Base-by-base conservation (phyloP, 2,888 invertebrate species). In the Penaeus monodon region DNA sequence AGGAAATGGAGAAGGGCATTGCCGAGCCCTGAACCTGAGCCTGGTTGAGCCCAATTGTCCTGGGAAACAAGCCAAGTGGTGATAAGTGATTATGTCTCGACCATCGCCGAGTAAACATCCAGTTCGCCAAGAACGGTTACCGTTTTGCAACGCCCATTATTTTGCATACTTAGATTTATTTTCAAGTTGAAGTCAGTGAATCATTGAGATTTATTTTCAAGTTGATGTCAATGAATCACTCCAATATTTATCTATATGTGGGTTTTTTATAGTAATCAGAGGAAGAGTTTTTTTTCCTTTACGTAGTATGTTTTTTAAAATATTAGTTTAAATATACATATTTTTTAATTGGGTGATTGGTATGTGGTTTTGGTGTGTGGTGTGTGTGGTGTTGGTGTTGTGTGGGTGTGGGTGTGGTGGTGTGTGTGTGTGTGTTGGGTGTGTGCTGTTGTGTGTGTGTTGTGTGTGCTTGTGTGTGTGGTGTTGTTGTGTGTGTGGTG, bases 261-360 rank as follows among this genome's bases (percentile, higher is more conserved):
- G 10, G 6, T 38, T 38, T 38, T 7, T 3, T 8, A 38, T 3
- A 38, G 38, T 7, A 4, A 38, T 38, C 6, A 3, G 38, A 7
- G 6, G 0, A 6, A 7, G 6, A 6, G 3, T 38, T 3, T 38
- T 38, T 0, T 6, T 6, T 7, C 3, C 6, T 6, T 38, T 8
- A 3, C 0, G 6, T 0, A 38, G 38, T 44, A 8, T 44, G 7
- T 44, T n/a, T n/a, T n/a, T n/a, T n/a, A n/a, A n/a, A n/a, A n/a
- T n/a, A n/a, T n/a, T n/a, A n/a, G n/a, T n/a, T n/a, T n/a, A n/a
- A n/a, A n/a, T n/a, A n/a, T n/a, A n/a, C n/a, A n/a, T n/a, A n/a
- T n/a, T n/a, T n/a, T n/a, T n/a, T n/a, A n/a, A n/a, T n/a, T n/a
- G n/a, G n/a, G n/a, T n/a, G n/a, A n/a, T n/a, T n/a, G n/a, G n/a